These are phyloP conservation scores for Poeciliopsis occidentalis DNA, from an alignment of 2,113 vertebrate species.

Conservation along the genomic window DNA sequence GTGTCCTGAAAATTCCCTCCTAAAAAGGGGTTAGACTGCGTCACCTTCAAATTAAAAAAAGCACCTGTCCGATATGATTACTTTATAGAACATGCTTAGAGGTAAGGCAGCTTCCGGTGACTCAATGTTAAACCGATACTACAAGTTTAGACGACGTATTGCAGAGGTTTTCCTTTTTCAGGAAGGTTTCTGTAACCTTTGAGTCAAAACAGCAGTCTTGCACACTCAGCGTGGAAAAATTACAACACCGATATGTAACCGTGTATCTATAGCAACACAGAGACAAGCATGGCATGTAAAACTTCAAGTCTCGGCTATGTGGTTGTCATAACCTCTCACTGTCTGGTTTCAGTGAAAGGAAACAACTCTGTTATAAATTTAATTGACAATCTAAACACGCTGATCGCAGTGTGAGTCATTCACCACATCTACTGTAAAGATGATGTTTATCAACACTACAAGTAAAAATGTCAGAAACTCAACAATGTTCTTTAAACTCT, in stretches of 20 bases:
- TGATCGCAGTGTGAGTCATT: no score
- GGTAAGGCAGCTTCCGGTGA: not conserved
- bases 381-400: not conserved
- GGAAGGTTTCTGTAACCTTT: not conserved
- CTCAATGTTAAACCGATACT: not conserved
- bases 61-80: not conserved
- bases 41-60: not conserved
- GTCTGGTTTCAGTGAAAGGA: not conserved
- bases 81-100: no score
- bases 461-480: no score
- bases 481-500: no score
- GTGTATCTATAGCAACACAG: not conserved
- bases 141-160: not conserved
- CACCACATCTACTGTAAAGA: not conserved
- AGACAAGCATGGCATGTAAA: not conserved
- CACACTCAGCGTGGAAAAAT: not conserved
- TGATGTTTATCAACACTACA: not conserved
- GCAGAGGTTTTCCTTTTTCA: not conserved
- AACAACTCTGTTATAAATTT: not conserved
- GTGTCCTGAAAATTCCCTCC: not conserved
- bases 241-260: not conserved
- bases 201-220: slow-evolving; percentile 7
- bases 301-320: not conserved
- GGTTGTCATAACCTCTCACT: no score
- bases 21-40: not conserved